Base-by-base conservation (phyloP, 35 echinoderm and acorn worm species). In the Apostichopus japonicus region DNA sequence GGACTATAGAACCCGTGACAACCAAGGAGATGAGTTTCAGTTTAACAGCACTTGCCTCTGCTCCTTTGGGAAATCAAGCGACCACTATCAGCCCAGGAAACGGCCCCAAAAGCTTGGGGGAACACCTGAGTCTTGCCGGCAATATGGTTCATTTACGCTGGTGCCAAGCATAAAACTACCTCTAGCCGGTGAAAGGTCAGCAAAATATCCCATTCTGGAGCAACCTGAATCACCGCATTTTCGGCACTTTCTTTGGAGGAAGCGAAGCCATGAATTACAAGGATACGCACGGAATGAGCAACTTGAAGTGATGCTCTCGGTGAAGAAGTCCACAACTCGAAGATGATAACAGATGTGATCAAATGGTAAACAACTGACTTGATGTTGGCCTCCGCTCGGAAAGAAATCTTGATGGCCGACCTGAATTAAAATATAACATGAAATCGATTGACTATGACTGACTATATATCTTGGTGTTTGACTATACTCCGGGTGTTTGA, bases 321-420 rank as follows among this genome's bases (percentile, higher is more conserved):
- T 77, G 62, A 78, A 91, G 55, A 51, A 91, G 71, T 78, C 73
- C 0, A 78, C 11, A 3, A 54, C 90, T 19, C 90, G 19, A 14
- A 17, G 19, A 56, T 91, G 90, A 56, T 80, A 14, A 79, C 90
- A 91, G 14, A 53, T 56, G 19, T 58, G 22, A 16, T 78, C 77
- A 9, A 78, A 25, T 11, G 55, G 83, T 16, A 17, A 65, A 87
- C 83, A 87, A 23, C 59, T 87, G 13, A 87, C 83, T 65, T 87
- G 83, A 87, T 87, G 23, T 56, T 16, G 54, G 11, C 83, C 83
- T 13, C 83, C 83, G 8, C 62, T 73, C n/a, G 86, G 86, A 53
- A 62, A 89, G 61, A 89, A 89, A 53, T 89, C 86, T 54, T 89
- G 86, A 89, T 89, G 86, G 4, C 86, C 86, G 52, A 87, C 86